A percentile compares a stretch with the other conserved stretches of the same genome.
phyloP scores from a whole-genome alignment of 2,888 invertebrate species.

The Noctua pronuba region DNA sequence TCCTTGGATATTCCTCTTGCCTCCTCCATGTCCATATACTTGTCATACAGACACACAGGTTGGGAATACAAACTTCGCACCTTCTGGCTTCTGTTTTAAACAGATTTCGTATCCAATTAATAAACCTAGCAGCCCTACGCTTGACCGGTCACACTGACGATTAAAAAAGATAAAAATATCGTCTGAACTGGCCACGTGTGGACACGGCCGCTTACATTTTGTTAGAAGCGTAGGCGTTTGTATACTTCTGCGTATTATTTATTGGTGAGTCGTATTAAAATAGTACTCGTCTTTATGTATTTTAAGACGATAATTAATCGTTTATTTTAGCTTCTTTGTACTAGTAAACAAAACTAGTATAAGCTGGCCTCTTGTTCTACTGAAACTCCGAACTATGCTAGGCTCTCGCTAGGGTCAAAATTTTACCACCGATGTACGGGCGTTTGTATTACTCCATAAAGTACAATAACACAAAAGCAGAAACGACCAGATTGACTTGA shows the following conservation, averaged over 20 bases:
- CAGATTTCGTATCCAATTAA: neutral
- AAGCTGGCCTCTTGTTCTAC: neutral
- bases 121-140: conserved; percentile 25
- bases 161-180: conserved; percentile 74
- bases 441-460: neutral
- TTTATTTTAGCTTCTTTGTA: conserved; percentile 21
- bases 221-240: conserved; percentile 52
- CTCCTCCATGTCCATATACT: neutral
- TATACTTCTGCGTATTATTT: conserved; percentile 47
- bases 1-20: neutral
- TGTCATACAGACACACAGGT: neutral
- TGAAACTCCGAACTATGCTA: neutral
- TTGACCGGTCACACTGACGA: conserved; percentile 72
- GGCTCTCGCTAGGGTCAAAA: neutral
- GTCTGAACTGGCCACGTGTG: conserved; percentile 68
- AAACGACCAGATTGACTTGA: neutral
- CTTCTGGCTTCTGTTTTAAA: neutral
- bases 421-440: neutral
- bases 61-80: neutral
- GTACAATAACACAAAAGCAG: neutral
- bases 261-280: conserved; percentile 41
- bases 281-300: conserved; percentile 27
- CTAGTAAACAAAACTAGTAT: neutral
- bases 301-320: conserved; percentile 9
- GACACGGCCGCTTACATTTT: conserved; percentile 48